Evolutionary conservation across 2,888 invertebrate genomes (phyloP), one percentile per base, ranked within the genome.

Genomic region (Lapara coniferarum): DNA sequence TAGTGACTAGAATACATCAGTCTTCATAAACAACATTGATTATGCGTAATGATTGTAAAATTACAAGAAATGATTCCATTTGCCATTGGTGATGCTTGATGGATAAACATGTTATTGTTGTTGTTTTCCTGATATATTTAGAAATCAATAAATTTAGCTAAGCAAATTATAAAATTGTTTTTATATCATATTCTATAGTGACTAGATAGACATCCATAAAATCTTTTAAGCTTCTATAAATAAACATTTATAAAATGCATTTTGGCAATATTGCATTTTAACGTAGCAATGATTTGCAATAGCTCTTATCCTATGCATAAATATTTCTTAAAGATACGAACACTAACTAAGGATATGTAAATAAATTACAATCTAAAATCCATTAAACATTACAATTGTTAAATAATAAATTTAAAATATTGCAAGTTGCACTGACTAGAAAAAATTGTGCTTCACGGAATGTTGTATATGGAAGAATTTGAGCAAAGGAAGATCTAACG

Each of bases 1-100:
- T 87, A 91, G 90, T 92, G 93, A 93, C 93, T 92, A 93, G 93
- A 89, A 85, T 91, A 93, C 91, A 91, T 92, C 93, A 93, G 93
- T 93, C 92, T 92, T 92, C 76, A 86, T 83, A 84, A 85, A 85
- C 80, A 86, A 87, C 84, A 84, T 82, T 87, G 85, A 85, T 83
- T 81, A 85, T 80, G 79, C 74, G 74, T 78, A 76, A 63, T 49
- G 12, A 44, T 59, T 59, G 63, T 13, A 63, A 63, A 63, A 25
- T 46, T 59, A 63, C 63, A 19, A 63, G 49, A 63, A 63, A 63
- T 63, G 46, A 63, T 66, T 67, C 69, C 66, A 66, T 69, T 52
- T 44, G 16, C 19, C 30, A 12, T 63, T 19, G 37, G 7, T 49
- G 63, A 63, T 49, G 8, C 59, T 46, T 46, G 49, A 46, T 53